Conservation (phyloP, 2,888 invertebrate species). For the Pilophorus perplexus region DNA sequence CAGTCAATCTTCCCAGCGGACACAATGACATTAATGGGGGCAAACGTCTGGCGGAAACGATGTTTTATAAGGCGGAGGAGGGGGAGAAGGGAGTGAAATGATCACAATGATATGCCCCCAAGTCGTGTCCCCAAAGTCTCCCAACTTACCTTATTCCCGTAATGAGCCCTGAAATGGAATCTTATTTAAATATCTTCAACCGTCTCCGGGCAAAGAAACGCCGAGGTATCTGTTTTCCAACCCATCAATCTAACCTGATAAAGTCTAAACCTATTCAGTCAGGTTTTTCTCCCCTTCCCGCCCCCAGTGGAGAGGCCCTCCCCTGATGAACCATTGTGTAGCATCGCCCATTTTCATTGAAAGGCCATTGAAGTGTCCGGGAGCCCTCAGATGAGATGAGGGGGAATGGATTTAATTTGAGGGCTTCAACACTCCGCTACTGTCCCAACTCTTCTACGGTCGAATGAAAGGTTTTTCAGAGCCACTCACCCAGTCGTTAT, state of each 20-base stretch:
- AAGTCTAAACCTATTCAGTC: slow-evolving; percentile 35
- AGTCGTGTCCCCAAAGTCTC: slow-evolving; percentile 32
- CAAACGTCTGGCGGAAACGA: slow-evolving; percentile 7
- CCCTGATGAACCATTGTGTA: slow-evolving; percentile 33
- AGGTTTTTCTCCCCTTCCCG: slow-evolving; percentile 26
- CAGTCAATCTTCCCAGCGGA: slow-evolving; percentile 30
- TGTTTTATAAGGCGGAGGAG: slow-evolving; percentile 16
- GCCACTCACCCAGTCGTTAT: not conserved
- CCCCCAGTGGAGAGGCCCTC: too few relatives aligned
- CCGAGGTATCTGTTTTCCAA: slow-evolving; percentile 16
- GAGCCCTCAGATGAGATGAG: not conserved
- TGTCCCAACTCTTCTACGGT: not conserved
- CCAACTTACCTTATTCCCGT: slow-evolving; percentile 37
- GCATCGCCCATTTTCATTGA: slow-evolving; percentile 23
- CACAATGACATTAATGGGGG: slow-evolving; percentile 35
- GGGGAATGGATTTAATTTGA: slow-evolving; percentile 31
- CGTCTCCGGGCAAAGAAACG: slow-evolving; percentile 2
- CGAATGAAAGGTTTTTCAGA: slow-evolving; percentile 11
- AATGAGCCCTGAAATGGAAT: slow-evolving; percentile 38
- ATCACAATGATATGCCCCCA: slow-evolving; percentile 27
- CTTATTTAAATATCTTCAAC: slow-evolving; percentile 38
- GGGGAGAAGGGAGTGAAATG: slow-evolving; percentile 8
- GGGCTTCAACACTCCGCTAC: slow-evolving; percentile 23
- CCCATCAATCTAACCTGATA: slow-evolving; percentile 39
- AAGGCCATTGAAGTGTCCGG: slow-evolving; percentile 30